Conservation (phyloP, 2,888 invertebrate genomes). For the Epistrophe grossulariae region DNA sequence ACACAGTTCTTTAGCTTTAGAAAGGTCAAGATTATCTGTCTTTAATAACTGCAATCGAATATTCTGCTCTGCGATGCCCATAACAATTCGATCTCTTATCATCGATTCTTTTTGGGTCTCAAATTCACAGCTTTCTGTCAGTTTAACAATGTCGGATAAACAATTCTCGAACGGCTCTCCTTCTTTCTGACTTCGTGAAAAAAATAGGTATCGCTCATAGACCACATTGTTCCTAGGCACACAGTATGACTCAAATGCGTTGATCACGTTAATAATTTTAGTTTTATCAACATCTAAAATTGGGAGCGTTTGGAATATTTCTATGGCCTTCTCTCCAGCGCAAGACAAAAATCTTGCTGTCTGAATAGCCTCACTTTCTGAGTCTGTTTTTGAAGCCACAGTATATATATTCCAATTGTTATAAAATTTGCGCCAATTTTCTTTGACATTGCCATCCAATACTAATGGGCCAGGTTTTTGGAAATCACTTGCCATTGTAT, state of each 20-base stretch:
- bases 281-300: constrained; percentile 29
- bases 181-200: constrained; percentile 25
- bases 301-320: constrained; percentile 38
- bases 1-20: constrained; percentile 41
- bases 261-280: not conserved
- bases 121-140: constrained; percentile 35
- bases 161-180: constrained; percentile 13
- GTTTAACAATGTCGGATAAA: constrained; percentile 36
- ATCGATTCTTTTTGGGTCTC: not conserved
- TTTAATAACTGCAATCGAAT: constrained; percentile 37
- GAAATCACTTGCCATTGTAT: not conserved
- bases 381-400: constrained; percentile 29
- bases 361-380: constrained; percentile 21
- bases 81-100: constrained; percentile 46
- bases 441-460: constrained; percentile 22
- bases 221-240: constrained; percentile 44
- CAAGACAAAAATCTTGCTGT: constrained; percentile 24
- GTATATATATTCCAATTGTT: constrained; percentile 40
- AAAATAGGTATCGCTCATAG: constrained; percentile 32
- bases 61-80: constrained; percentile 48
- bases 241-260: constrained; percentile 17
- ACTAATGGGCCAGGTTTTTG: constrained; percentile 2
- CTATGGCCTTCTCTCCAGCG: constrained; percentile 55
- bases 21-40: constrained; percentile 38
- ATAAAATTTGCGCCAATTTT: too few relatives aligned